Conservation (phyloP, 2,888 invertebrate species). For the Eueremaeus valkanovi region DNA sequence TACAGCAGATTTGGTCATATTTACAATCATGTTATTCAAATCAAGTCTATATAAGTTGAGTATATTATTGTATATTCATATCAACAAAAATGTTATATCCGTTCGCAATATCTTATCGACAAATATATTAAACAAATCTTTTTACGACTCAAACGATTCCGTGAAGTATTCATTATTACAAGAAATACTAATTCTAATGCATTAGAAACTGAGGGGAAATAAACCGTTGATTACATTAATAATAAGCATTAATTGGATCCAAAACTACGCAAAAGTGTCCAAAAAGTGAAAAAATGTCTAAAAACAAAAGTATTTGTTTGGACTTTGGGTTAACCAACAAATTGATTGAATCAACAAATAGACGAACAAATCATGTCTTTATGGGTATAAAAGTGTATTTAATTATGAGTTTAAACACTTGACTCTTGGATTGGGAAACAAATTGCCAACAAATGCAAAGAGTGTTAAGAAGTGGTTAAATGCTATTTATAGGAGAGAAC, state of each 20-base stretch:
- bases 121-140: neutral
- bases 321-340: neutral
- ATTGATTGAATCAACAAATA: neutral
- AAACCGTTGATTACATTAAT: too few relatives aligned
- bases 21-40: neutral
- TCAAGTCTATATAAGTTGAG: too few relatives aligned
- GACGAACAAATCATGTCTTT: neutral
- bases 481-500: conserved; percentile 4
- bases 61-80: too few relatives aligned
- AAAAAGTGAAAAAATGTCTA: too few relatives aligned
- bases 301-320: conserved; percentile 5
- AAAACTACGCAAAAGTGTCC: too few relatives aligned
- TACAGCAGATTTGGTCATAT: neutral
- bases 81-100: neutral
- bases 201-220: too few relatives aligned
- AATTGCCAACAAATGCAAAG: neutral
- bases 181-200: neutral
- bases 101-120: neutral
- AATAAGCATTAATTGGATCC: too few relatives aligned
- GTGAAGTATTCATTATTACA: neutral
- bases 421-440: conserved; percentile 24
- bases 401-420: conserved; percentile 24
- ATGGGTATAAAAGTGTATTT: neutral
- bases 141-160: neutral
- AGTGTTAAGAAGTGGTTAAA: conserved; percentile 3